Conservation (phyloP, 2,888 invertebrate genomes). For the Ommatoiulus sabulosus region DNA sequence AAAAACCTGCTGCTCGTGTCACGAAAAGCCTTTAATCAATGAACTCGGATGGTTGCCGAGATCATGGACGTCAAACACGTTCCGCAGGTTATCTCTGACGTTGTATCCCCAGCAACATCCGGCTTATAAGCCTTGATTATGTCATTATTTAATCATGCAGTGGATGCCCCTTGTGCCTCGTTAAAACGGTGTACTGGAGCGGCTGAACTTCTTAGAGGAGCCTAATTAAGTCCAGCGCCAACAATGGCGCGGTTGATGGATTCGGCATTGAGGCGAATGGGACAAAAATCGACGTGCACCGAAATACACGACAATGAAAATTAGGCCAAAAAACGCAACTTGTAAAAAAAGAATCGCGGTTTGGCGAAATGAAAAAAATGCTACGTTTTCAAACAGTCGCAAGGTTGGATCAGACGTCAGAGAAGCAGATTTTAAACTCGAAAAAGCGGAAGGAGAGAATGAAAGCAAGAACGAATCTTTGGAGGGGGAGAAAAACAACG, state of each 20-base stretch:
- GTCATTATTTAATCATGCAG: slow-evolving; percentile 31
- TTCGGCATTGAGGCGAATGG: neutral
- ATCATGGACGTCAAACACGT: neutral
- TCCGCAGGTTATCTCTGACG: neutral
- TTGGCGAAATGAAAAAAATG: neutral
- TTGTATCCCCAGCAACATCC: slow-evolving; percentile 18
- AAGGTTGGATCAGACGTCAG: slow-evolving; percentile 52
- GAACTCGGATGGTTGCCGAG: neutral
- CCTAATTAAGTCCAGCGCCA: slow-evolving; percentile 15
- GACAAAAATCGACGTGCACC: neutral
- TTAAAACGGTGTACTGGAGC: slow-evolving; percentile 35
- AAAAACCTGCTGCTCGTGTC: neutral
- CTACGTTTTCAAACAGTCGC: slow-evolving; percentile 9
- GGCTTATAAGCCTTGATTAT: slow-evolving; percentile 13
- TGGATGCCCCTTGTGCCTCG: slow-evolving; percentile 32
- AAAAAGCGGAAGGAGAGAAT: neutral
- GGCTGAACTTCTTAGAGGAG: neutral
- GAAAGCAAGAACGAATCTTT: neutral
- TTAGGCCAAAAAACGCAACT: slow-evolving; percentile 1
- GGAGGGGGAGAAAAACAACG: neutral
- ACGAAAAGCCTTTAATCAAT: neutral
- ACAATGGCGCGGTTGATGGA: neutral
- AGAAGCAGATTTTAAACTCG: slow-evolving; percentile 1
- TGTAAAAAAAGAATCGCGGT: neutral
- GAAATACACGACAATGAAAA: neutral